Base-by-base conservation (phyloP, 2,113 vertebrate species). In the Ammodytes marinus region DNA sequence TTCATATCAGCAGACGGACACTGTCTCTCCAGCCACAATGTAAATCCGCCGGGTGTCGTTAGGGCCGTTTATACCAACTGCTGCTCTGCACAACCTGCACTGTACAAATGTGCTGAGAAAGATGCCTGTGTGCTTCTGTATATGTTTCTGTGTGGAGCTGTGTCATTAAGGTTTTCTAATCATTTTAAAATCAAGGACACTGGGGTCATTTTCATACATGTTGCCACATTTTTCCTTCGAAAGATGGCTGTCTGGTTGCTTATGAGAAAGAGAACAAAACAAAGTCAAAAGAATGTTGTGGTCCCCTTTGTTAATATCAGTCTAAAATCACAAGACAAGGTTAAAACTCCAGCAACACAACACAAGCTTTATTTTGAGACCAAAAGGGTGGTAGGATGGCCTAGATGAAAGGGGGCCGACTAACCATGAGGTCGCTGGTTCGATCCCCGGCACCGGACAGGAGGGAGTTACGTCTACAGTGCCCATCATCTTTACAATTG, bases 1-100 rank as follows among this genome's bases (percentile, higher is more conserved):
- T 47, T 71, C 58, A 52, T 80, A 84, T 88, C 89, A 80, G 78
- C 63, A 60, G 68, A 27, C 40, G 70, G 79, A 12, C 78, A 11
- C 39, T 76, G 76, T 80, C n/a, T 61, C 46, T 1, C 13, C 6
- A 8, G 55, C 19, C 13, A 3, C 17, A 64, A 85, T 85, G 87
- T 82, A 85, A 88, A 88, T 83, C 57, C 79, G 74, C 60, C 0
- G 65, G 50, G 64, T 54, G 57, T n/a, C 8, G 11, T 81, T 74
- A 43, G 39, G 9, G 46, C 13, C 37, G 63, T 60, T 74, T 69
- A 27, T 27, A 77, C 82, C 80, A 82, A 86, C 87, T 66, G 87
- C 47, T 75, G 72, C 58, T 65, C 57, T 3, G 27, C 45, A 42
- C 46, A 49, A 46, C 61, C 68, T 55, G 73, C 37, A 3, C 50